phyloP scores from a whole-genome alignment of 2,113 vertebrate genomes.

The Crotalus tigris region DNA sequence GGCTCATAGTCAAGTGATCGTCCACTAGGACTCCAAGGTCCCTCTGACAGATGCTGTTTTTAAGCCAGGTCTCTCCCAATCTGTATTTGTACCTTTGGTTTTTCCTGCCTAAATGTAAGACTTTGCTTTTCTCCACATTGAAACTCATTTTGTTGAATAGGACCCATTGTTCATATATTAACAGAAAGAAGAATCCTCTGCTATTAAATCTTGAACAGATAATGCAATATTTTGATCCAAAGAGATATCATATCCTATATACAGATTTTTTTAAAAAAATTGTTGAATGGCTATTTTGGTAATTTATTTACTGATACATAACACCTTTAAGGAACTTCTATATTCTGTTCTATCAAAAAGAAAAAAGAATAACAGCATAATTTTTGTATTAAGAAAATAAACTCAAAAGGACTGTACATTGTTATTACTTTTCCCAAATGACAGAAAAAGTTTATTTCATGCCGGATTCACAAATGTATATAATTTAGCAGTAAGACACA shows the following conservation, averaged over 20 bases:
- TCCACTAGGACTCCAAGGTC: too few relatives aligned
- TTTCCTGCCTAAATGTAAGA: too few relatives aligned
- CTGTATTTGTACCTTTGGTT: too few relatives aligned
- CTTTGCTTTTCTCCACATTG: too few relatives aligned
- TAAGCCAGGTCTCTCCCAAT: too few relatives aligned
- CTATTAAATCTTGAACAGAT: neutral
- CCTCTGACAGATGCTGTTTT: too few relatives aligned
- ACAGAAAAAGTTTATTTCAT: slow-evolving; percentile 39
- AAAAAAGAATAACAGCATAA: neutral
- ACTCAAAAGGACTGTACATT: slow-evolving; percentile 32
- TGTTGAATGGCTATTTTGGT: neutral
- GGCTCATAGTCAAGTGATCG: too few relatives aligned
- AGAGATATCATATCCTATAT: neutral
- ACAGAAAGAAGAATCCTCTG: neutral
- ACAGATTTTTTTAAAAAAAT: neutral
- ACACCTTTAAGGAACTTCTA: slow-evolving; percentile 24
- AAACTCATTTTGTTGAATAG: too few relatives aligned
- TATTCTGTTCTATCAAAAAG: neutral
- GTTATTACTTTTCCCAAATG: slow-evolving; percentile 11
- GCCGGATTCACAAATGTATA: neutral
- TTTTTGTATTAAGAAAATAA: slow-evolving; percentile 23
- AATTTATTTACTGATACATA: neutral
- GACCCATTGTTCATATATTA: neutral
- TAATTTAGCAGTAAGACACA: slow-evolving; percentile 26
- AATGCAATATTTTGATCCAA: neutral